Evolutionary conservation across 2,113 vertebrate species (phyloP).

Genomic region (Ictalurus punctatus): DNA sequence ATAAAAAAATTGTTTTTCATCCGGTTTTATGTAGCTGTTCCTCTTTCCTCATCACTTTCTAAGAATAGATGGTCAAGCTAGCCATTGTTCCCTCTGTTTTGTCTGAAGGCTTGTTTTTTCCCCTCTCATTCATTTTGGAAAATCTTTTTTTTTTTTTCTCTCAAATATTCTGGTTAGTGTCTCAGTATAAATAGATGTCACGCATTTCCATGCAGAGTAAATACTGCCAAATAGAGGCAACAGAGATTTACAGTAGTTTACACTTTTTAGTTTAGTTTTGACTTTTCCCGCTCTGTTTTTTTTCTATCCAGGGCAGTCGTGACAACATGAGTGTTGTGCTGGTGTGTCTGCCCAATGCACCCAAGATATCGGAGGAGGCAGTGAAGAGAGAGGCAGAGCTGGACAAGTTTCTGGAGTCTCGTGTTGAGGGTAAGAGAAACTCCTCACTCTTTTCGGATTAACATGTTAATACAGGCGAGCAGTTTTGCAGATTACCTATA

Average conservation of each 20-base stretch:
- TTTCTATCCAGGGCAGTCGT: slow-evolving; percentile 85
- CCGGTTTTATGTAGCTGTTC: neutral
- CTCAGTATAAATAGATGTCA: slow-evolving; percentile 15
- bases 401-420: slow-evolving; percentile 94
- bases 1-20: neutral
- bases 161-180: slow-evolving; percentile 29
- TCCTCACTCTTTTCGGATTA: neutral
- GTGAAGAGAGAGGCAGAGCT: slow-evolving; percentile 92
- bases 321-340: slow-evolving; percentile 99
- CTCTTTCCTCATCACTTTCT: neutral
- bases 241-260: slow-evolving; percentile 31
- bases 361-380: slow-evolving; percentile 94
- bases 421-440: slow-evolving; percentile 86
- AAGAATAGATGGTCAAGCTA: neutral
- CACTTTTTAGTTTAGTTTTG: neutral
- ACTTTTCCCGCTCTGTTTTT: neutral
- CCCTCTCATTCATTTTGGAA: neutral
- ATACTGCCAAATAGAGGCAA: slow-evolving; percentile 1
- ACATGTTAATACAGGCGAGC: neutral
- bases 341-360: slow-evolving; percentile 95
- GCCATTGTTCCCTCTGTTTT: neutral
- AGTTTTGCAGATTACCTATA: neutral
- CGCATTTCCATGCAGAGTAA: slow-evolving; percentile 30
- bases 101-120: neutral
- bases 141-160: neutral